Conservation (phyloP, 2,797 vertebrate species). For the Rhinella marina region DNA sequence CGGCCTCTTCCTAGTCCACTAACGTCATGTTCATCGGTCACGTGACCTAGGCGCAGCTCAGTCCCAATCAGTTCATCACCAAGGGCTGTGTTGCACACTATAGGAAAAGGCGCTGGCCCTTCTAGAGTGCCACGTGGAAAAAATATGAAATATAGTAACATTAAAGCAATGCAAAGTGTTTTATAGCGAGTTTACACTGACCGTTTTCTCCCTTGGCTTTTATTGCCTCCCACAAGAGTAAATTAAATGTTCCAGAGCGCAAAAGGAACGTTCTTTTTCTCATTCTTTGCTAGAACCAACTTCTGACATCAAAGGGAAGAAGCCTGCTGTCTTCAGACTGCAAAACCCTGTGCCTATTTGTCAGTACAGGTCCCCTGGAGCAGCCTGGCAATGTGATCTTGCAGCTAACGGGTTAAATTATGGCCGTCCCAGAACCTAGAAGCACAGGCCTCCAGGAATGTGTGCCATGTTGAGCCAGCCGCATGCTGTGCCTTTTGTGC, state of each 20-base stretch:
- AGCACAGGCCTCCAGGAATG: background rate
- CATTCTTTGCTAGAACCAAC: conserved; percentile 4
- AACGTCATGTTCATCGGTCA: too few species aligned
- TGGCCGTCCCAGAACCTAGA: background rate
- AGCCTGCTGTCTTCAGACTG: conserved; percentile 3
- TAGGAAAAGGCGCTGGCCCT: too few species aligned
- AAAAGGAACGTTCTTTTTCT: conserved; percentile 10
- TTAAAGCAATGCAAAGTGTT: background rate
- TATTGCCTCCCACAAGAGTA: conserved; percentile 10
- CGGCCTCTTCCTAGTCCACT: too few species aligned
- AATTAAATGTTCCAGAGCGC: conserved; percentile 33
- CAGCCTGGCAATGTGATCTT: background rate
- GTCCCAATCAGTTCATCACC: too few species aligned
- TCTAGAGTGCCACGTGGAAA: too few species aligned
- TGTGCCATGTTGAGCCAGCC: background rate
- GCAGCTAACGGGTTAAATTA: background rate
- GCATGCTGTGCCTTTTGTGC: background rate
- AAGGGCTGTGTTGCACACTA: too few species aligned
- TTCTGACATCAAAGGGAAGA: conserved; percentile 38
- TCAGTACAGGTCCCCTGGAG: background rate
- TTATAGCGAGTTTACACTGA: background rate
- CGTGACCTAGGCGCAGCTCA: too few species aligned
- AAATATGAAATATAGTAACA: too few species aligned
- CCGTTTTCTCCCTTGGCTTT: conserved; percentile 9
- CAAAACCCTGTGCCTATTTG: conserved; percentile 28